These are phyloP conservation scores for Clusia tigrina DNA, from an alignment of 2,888 invertebrate species.

Conservation along the genomic window DNA sequence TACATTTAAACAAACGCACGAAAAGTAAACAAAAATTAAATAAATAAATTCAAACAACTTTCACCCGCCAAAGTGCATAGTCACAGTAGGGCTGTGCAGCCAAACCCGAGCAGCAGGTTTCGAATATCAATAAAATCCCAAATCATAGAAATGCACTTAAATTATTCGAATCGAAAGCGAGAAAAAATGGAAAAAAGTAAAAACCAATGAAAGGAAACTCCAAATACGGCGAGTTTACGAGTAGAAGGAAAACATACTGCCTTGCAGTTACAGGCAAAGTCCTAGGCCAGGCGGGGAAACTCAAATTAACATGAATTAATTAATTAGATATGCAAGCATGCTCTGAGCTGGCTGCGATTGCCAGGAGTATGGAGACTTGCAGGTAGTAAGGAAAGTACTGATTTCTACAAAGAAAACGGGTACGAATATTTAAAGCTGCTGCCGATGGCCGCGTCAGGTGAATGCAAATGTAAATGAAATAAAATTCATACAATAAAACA, in stretches of 20 bases:
- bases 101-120: no score
- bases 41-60: no score
- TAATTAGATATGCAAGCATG: slow-evolving; percentile 56
- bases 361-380: not conserved
- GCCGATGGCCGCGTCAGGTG: slow-evolving; percentile 38
- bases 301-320: slow-evolving; percentile 52
- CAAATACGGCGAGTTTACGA: no score
- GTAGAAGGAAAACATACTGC: no score
- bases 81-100: no score
- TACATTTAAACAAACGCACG: no score
- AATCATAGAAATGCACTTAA: no score
- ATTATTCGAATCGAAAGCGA: no score
- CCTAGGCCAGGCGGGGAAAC: slow-evolving; percentile 26
- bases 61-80: no score
- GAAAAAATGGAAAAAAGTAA: not conserved
- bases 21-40: no score
- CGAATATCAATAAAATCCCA: no score
- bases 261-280: not conserved
- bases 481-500: slow-evolving; percentile 22
- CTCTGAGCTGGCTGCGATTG: slow-evolving; percentile 12
- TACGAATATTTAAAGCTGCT: not conserved
- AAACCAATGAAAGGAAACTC: no score
- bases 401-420: not conserved
- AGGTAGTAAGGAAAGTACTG: not conserved
- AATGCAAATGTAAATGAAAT: slow-evolving; percentile 43